These are phyloP conservation scores for Labeo catla DNA, from an alignment of 2,113 vertebrate species.

Conservation along the genomic window DNA sequence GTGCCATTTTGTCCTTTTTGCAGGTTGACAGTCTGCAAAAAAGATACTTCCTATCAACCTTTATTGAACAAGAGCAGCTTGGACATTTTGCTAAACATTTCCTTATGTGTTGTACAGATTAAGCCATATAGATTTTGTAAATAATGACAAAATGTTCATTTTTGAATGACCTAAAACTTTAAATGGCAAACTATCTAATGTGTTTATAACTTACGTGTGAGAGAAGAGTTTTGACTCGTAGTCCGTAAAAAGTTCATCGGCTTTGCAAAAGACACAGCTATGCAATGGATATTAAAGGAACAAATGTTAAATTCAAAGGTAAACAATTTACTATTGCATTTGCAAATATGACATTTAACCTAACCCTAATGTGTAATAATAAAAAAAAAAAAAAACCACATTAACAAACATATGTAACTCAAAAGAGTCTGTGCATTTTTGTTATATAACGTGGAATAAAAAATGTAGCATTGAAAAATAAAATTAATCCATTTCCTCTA, in stretches of 20 bases:
- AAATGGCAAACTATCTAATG: neutral
- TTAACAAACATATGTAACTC: no score
- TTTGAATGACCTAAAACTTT: no score
- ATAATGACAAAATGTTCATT: no score
- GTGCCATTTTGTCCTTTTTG: neutral
- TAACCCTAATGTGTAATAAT: neutral
- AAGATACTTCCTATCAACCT: no score
- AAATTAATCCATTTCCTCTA: neutral
- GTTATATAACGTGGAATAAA: neutral
- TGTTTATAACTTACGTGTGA: constrained; percentile 84
- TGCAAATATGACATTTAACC: neutral
- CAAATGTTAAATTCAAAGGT: neutral
- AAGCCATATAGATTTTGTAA: no score
- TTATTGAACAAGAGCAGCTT: neutral
- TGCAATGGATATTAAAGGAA: constrained; percentile 54
- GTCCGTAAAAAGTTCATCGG: constrained; percentile 95
- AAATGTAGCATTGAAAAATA: no score
- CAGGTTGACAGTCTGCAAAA: no score
- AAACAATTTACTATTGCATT: neutral
- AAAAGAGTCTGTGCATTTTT: no score
- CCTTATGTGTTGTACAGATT: neutral
- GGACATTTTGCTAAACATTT: neutral
- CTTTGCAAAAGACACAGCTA: constrained; percentile 98
- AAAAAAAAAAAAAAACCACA: no score
- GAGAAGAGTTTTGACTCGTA: constrained; percentile 98